These are phyloP conservation scores for Poeciliopsis retropinna DNA, from an alignment of 2,113 vertebrate species.

Conservation along the genomic window DNA sequence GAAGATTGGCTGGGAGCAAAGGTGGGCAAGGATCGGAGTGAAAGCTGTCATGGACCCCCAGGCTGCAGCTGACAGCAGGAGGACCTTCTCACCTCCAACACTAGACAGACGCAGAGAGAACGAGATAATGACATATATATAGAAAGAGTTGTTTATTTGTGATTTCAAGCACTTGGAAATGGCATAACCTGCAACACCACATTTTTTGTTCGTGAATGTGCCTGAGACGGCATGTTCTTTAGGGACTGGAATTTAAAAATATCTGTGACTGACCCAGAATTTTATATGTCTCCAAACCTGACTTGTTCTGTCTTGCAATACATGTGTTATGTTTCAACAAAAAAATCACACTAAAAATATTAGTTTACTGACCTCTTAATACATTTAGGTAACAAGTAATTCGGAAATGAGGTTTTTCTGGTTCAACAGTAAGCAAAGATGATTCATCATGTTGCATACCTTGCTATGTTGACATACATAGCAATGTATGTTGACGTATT, in stretches of 20 bases:
- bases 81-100: conserved; percentile 93
- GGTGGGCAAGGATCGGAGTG: conserved; percentile 85
- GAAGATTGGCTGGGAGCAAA: conserved; percentile 86
- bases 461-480: not conserved
- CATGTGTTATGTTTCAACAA: not conserved
- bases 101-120: conserved; percentile 61
- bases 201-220: not conserved
- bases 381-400: not conserved
- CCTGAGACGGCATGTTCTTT: not conserved
- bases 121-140: not conserved
- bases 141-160: not conserved
- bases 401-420: not conserved
- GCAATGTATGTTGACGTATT: too few species aligned
- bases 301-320: not conserved
- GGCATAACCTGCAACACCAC: not conserved
- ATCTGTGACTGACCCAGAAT: not conserved
- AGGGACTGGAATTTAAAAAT: not conserved
- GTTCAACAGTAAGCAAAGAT: not conserved
- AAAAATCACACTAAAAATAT: too few species aligned
- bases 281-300: not conserved
- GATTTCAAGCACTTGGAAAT: not conserved
- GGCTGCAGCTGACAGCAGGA: conserved; percentile 88
- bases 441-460: not conserved
- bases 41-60: conserved; percentile 90
- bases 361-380: not conserved